Percentiles rank a stretch among this genome's conserved stretches.
These are phyloP conservation scores for Choloepus hoffmanni DNA, from an alignment of 2,113 vertebrate genomes.

Conservation along the genomic window DNA sequence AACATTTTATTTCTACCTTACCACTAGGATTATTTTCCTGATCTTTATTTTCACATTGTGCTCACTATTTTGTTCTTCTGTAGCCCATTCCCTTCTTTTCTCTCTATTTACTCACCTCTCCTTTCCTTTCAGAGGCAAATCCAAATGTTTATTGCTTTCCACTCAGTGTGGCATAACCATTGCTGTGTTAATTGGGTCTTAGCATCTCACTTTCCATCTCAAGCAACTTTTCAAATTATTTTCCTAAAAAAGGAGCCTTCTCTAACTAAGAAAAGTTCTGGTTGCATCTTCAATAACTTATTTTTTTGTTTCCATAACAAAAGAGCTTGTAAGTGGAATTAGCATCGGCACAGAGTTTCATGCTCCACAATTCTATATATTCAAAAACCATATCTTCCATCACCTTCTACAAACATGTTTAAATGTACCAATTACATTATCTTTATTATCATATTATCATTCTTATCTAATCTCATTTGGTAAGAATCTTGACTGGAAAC, in stretches of 20 bases:
- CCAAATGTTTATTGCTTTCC: neutral
- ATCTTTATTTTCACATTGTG: fast-evolving
- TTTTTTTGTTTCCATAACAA: neutral
- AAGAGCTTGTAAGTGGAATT: fast-evolving
- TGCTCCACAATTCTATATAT: neutral
- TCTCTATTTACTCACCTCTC: neutral
- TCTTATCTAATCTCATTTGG: neutral
- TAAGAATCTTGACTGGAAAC: neutral
- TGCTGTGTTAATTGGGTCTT: neutral
- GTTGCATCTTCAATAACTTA: too few relatives aligned
- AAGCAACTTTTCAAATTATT: neutral
- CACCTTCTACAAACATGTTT: fast-evolving
- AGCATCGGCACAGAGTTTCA: fast-evolving
- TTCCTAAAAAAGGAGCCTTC: neutral
- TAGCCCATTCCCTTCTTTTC: fast-evolving
- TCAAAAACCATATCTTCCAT: neutral
- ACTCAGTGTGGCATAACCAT: fast-evolving
- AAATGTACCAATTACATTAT: neutral
- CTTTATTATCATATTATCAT: too few relatives aligned
- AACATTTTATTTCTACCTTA: too few relatives aligned
- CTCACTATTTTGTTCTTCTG: neutral
- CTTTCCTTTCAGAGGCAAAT: neutral
- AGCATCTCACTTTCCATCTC: neutral
- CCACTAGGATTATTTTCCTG: too few relatives aligned
- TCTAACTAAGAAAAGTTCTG: neutral